phyloP scores from a whole-genome alignment of 1,140 invertebrate genomes.

The Heliconius hermathena region DNA sequence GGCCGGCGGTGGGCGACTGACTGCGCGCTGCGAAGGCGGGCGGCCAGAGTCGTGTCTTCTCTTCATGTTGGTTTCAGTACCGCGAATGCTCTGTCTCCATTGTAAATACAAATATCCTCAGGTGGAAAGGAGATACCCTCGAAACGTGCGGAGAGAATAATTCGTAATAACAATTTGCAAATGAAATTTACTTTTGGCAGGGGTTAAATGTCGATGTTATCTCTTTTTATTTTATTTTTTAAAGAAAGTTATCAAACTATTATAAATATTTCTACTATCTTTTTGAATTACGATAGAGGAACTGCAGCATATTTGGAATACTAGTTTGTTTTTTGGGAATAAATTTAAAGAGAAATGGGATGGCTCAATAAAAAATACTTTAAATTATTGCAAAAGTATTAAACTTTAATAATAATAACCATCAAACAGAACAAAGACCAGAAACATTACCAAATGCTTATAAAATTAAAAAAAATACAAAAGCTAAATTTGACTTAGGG shows the following conservation, averaged over 20 bases:
- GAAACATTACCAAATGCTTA: too few species aligned
- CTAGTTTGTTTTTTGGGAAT: too few species aligned
- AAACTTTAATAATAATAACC: too few species aligned
- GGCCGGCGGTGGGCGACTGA: conserved; percentile 69
- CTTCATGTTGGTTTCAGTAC: conserved; percentile 22
- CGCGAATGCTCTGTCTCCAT: conserved; percentile 34
- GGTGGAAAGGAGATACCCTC: conserved; percentile 33
- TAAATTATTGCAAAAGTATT: too few species aligned
- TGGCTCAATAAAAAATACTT: too few species aligned
- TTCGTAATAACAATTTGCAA: neutral
- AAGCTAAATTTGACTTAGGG: too few species aligned
- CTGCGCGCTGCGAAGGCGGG: conserved; percentile 59
- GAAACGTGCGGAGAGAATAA: neutral
- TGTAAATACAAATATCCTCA: conserved; percentile 25
- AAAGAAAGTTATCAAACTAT: neutral
- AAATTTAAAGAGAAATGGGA: too few species aligned
- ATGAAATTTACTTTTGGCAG: neutral
- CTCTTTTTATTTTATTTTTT: neutral
- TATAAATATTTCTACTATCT: neutral
- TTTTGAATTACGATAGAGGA: neutral
- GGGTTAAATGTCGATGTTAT: neutral
- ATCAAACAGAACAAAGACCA: too few species aligned
- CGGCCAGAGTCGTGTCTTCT: conserved; percentile 36
- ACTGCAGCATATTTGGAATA: too few species aligned
- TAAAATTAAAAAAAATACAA: too few species aligned